Evolutionary conservation across 2,113 vertebrate species (phyloP).

Genomic region (Caracal caracal): DNA sequence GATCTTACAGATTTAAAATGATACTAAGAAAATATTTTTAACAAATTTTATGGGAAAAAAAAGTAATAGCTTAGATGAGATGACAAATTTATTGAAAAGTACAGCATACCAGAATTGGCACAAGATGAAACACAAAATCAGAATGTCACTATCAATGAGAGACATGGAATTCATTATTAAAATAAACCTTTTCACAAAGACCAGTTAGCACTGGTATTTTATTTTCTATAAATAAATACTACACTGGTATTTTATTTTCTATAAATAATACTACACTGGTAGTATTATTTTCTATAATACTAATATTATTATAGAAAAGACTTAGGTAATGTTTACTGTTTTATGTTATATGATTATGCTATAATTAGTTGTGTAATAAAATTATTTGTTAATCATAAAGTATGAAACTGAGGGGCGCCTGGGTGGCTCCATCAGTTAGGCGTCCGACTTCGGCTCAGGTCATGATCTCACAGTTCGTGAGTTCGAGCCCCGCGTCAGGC

Average conservation of each 20-base stretch:
- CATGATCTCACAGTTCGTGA: too few relatives aligned
- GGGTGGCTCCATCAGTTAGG: too few relatives aligned
- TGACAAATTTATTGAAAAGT: not conserved
- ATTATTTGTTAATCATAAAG: not conserved
- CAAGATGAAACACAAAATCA: not conserved
- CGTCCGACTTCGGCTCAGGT: too few relatives aligned
- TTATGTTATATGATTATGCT: not conserved
- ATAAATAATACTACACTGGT: too few relatives aligned
- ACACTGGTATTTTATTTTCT: too few relatives aligned
- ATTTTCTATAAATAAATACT: too few relatives aligned
- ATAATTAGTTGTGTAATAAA: not conserved
- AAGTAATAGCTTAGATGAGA: not conserved
- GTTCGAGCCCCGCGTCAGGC: too few relatives aligned
- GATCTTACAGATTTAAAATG: not conserved
- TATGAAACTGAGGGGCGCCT: not conserved
- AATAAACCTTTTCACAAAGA: not conserved
- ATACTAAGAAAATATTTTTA: not conserved
- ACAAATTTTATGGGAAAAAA: not conserved
- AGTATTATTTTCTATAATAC: not conserved
- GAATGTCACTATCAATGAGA: not conserved
- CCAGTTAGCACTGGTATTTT: too few relatives aligned
- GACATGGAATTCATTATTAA: not conserved
- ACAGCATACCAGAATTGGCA: not conserved
- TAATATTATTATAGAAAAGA: not conserved
- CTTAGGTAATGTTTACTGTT: not conserved